Percentiles rank a stretch among this genome's conserved stretches.
phyloP scores from a whole-genome alignment of 1,140 invertebrate genomes.

The Heliconius nattereri region DNA sequence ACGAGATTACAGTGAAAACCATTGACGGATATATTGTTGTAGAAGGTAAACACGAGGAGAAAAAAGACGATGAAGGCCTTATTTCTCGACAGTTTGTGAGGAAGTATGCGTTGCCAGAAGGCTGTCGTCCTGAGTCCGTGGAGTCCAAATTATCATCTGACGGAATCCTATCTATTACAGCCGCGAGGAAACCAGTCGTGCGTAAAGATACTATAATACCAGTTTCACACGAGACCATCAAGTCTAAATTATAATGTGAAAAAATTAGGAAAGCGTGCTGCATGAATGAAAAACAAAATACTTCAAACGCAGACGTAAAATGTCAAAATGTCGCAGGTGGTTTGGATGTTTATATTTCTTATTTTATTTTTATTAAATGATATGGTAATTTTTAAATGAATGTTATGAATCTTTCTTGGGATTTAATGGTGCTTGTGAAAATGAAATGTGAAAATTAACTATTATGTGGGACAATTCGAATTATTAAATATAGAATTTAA shows the following conservation, averaged over 20 bases:
- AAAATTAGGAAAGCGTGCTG: background rate
- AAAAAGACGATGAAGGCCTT: conserved; percentile 88
- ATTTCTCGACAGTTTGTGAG: conserved; percentile 88
- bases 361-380: background rate
- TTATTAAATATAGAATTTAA: background rate
- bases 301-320: background rate
- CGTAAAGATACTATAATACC: conserved; percentile 60
- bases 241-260: conserved; percentile 56
- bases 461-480: background rate
- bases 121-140: conserved; percentile 49
- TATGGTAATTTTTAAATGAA: background rate
- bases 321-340: background rate
- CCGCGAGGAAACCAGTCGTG: conserved; percentile 45
- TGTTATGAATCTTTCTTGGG: background rate
- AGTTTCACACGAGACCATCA: conserved; percentile 54
- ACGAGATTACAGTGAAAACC: conserved; percentile 93
- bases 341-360: background rate
- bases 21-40: conserved; percentile 89
- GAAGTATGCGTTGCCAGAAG: conserved; percentile 68
- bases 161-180: conserved; percentile 54
- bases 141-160: conserved; percentile 56
- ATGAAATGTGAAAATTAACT: background rate
- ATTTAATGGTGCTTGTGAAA: background rate
- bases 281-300: background rate
- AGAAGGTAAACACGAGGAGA: conserved; percentile 91